Percentiles rank a stretch among this genome's conserved stretches.
These are phyloP conservation scores for Poeciliopsis paucimaculata DNA, from an alignment of 2,797 vertebrate species.

Conservation along the genomic window DNA sequence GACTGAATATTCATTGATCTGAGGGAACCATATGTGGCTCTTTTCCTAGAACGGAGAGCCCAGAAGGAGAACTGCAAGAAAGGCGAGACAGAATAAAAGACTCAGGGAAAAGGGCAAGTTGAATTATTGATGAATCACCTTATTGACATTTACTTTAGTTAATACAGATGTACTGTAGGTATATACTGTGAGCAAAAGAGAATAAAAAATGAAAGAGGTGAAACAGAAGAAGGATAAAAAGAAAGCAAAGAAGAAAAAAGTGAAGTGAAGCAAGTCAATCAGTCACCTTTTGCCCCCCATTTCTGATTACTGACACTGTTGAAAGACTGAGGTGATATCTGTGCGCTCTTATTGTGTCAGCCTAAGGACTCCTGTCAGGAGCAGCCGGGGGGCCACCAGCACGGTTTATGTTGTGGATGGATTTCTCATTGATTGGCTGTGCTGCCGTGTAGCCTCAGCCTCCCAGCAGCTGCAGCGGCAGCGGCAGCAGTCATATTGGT, in stretches of 20 bases:
- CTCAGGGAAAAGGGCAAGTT: conserved; percentile 37
- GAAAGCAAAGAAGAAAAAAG: conserved; percentile 36
- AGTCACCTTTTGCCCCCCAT: conserved; percentile 50
- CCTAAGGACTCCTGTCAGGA: conserved; percentile 78
- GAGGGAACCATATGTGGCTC: conserved; percentile 48
- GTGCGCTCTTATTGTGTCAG: conserved; percentile 61
- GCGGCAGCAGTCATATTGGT: conserved; percentile 69
- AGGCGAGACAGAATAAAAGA: conserved; percentile 28
- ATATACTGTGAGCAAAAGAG: conserved; percentile 10
- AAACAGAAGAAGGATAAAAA: conserved; percentile 12
- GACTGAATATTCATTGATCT: conserved; percentile 74
- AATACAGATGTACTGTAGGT: conserved; percentile 39
- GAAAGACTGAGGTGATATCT: conserved; percentile 65
- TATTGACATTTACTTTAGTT: conserved; percentile 62
- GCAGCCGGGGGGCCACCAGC: conserved; percentile 74
- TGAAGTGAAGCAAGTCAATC: conserved; percentile 55
- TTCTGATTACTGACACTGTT: conserved; percentile 69
- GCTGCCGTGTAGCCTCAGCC: conserved; percentile 76
- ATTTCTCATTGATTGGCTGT: conserved; percentile 83
- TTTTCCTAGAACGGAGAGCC: conserved; percentile 38
- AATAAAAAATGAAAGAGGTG: conserved; percentile 10
- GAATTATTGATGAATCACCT: conserved; percentile 62
- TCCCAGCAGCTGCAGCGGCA: conserved; percentile 65
- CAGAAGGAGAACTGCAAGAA: conserved; percentile 13
- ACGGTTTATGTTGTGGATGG: conserved; percentile 81